phyloP scores from a whole-genome alignment of 1,140 invertebrate species.

The Scylla paramamosain region DNA sequence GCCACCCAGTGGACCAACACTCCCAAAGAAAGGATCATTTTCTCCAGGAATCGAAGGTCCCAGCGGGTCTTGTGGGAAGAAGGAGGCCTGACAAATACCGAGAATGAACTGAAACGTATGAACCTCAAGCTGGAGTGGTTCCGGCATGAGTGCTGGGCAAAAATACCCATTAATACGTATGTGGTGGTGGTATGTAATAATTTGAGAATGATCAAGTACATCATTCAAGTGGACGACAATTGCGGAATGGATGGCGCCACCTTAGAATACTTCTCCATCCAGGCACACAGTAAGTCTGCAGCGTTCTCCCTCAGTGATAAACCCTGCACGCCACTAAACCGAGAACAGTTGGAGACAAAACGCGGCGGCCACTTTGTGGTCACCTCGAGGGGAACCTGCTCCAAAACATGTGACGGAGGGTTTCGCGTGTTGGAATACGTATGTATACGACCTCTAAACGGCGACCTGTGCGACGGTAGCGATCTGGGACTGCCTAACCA shows the following conservation, averaged over 20 bases:
- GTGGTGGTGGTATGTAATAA: neutral
- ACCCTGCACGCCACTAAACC: neutral
- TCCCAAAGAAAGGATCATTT: neutral
- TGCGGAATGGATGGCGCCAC: neutral
- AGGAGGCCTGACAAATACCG: neutral
- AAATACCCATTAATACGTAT: neutral
- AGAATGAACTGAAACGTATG: neutral
- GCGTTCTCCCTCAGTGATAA: neutral
- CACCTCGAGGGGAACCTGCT: neutral
- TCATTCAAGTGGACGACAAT: neutral
- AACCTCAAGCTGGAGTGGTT: neutral
- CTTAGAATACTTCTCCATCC: neutral
- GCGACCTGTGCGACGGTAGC: neutral
- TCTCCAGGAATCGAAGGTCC: neutral
- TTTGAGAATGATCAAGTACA: neutral
- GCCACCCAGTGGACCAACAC: neutral
- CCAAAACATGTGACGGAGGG: neutral
- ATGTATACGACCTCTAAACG: neutral
- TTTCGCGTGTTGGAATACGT: neutral
- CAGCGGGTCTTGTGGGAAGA: neutral
- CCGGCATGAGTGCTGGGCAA: neutral
- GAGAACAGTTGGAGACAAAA: neutral
- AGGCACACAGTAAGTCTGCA: neutral
- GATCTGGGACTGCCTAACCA: neutral
- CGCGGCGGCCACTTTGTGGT: neutral